Base-by-base conservation (phyloP, 1,140 invertebrate species). In the Neoseiulus cucumeris region DNA sequence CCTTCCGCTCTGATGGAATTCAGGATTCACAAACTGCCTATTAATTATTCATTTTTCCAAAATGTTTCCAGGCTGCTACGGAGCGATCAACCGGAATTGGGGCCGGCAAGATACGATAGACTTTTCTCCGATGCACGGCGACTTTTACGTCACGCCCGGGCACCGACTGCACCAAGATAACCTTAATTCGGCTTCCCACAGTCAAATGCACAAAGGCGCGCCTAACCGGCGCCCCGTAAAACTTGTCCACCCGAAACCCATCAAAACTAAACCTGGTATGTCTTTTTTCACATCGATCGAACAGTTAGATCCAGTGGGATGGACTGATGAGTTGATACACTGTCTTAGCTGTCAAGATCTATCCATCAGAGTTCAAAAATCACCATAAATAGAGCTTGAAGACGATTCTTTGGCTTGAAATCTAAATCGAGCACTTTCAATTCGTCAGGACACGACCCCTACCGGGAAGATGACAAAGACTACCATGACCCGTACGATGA, bases 391-490 rank as follows among this genome's bases (percentile, higher is more conserved):
- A n/a, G n/a, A n/a, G n/a, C n/a, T n/a, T n/a, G n/a, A n/a, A n/a
- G n/a, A n/a, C n/a, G n/a, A n/a, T n/a, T n/a, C n/a, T n/a, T n/a
- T n/a, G n/a, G n/a, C n/a, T n/a, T n/a, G n/a, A n/a, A n/a, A n/a
- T n/a, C n/a, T n/a, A n/a, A n/a, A n/a, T n/a, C n/a, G n/a, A n/a
- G n/a, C n/a, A n/a, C n/a, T n/a, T n/a, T n/a, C n/a, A 4, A 39
- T 39, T 9, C 33, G 4, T 25, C 51, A 59, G 51, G 51, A 17
- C 51, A 59, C 22, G 51, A 59, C 22, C 51, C 51, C 33, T 69
- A 69, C 68, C 59, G 64, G 67, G 33, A 55, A 18, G 67, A 30
- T 64, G 51, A 68, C 55, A 64, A 68, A 9, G 66, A 55, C 44
- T 67, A 69, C 18, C 41, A 64, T 7, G 55, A 45, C 14, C 47